These are phyloP conservation scores for Lymantria monacha DNA, from an alignment of 2,888 invertebrate genomes.

Conservation along the genomic window DNA sequence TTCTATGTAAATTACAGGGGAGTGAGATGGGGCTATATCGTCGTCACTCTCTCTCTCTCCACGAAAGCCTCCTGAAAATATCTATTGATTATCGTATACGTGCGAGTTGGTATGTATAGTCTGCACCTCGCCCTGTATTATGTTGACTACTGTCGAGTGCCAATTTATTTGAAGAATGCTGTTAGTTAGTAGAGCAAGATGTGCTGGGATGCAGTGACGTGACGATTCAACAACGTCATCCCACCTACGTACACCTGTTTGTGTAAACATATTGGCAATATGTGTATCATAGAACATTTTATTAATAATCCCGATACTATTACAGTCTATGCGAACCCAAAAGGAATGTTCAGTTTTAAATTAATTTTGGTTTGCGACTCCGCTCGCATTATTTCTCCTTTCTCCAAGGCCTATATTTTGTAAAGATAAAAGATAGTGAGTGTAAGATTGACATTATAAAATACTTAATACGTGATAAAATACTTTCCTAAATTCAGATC, in stretches of 20 bases:
- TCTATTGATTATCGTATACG: slow-evolving; percentile 81
- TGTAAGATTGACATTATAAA: too few species aligned
- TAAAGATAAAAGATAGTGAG: too few species aligned
- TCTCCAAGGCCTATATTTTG: too few species aligned
- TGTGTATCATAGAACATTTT: slow-evolving; percentile 30
- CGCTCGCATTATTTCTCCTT: too few species aligned
- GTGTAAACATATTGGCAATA: slow-evolving; percentile 44
- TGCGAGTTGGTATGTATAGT: slow-evolving; percentile 66
- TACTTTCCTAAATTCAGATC: too few species aligned
- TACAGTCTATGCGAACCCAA: neutral
- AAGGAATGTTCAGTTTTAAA: too few species aligned
- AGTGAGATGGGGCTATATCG: slow-evolving; percentile 58
- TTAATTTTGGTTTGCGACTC: too few species aligned
- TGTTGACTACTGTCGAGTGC: slow-evolving; percentile 68
- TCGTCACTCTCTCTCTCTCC: slow-evolving; percentile 60
- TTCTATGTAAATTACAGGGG: slow-evolving; percentile 66
- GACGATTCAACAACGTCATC: slow-evolving; percentile 36
- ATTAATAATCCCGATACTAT: slow-evolving; percentile 28
- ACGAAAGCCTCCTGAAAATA: slow-evolving; percentile 82
- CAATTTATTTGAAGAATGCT: slow-evolving; percentile 78
- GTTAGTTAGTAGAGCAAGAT: slow-evolving; percentile 32
- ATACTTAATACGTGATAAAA: too few species aligned
- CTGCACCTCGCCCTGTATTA: slow-evolving; percentile 67
- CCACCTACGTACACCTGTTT: slow-evolving; percentile 42
- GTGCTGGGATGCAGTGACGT: slow-evolving; percentile 39